A percentile compares a stretch with the other conserved stretches of the same genome.
Conservation (phyloP, 2,888 invertebrate species). For the Rhagophthalmus giganteus region DNA sequence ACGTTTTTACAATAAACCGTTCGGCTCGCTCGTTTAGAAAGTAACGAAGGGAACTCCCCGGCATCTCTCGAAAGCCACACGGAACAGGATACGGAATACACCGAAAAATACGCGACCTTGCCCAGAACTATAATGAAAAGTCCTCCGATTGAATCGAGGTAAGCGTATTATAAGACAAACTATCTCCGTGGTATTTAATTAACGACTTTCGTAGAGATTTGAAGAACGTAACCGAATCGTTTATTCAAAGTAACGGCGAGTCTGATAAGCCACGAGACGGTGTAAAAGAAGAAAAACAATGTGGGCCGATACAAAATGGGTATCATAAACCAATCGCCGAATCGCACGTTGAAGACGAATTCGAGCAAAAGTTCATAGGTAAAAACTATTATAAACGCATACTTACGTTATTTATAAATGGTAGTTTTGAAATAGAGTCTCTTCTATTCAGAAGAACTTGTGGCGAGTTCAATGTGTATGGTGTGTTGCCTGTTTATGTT, state of each 20-base stretch:
- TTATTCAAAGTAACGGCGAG: neutral
- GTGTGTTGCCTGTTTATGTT: too few species aligned
- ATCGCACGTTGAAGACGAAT: too few species aligned
- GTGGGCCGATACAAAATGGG: conserved; percentile 5
- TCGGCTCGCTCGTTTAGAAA: conserved; percentile 39
- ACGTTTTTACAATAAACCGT: too few species aligned
- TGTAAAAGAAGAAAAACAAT: neutral
- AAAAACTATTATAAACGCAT: too few species aligned
- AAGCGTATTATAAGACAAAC: too few species aligned
- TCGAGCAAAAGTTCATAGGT: too few species aligned
- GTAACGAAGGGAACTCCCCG: conserved; percentile 47
- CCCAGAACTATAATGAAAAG: conserved; percentile 46
- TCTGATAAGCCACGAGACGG: neutral
- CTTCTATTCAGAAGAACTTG: too few species aligned
- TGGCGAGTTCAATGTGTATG: too few species aligned
- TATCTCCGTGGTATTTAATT: too few species aligned
- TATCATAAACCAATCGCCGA: too few species aligned
- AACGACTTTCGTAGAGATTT: conserved; percentile 7
- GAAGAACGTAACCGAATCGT: conserved; percentile 5
- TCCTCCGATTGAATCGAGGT: neutral
- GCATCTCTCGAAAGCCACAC: conserved; percentile 53
- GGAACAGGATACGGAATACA: conserved; percentile 65
- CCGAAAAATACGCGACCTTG: conserved; percentile 58
- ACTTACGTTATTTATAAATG: too few species aligned
- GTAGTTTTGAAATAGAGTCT: too few species aligned